phyloP scores from a whole-genome alignment of 2,888 invertebrate genomes.

The Kryphioiulus occultus region DNA sequence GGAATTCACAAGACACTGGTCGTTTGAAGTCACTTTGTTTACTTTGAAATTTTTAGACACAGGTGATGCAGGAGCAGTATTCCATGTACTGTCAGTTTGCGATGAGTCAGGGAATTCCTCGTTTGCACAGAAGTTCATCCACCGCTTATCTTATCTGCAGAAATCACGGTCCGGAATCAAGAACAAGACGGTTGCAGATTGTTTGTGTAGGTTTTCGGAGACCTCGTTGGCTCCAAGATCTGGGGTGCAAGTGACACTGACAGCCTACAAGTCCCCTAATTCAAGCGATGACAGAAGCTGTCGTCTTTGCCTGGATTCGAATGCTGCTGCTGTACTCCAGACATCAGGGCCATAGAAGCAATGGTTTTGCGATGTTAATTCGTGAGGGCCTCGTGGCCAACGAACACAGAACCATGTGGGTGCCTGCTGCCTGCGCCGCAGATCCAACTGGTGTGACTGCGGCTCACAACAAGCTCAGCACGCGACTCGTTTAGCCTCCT shows the following conservation, averaged over 20 bases:
- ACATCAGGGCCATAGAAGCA: background rate
- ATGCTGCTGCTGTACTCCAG: background rate
- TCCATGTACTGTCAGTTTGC: too few species aligned
- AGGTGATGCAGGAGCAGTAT: too few species aligned
- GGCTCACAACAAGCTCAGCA: background rate
- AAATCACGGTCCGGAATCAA: background rate
- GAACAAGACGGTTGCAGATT: background rate
- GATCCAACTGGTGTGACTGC: background rate
- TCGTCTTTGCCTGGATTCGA: background rate
- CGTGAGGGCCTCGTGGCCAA: background rate
- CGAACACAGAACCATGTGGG: background rate
- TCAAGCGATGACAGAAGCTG: background rate
- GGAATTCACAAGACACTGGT: too few species aligned
- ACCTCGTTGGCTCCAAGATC: background rate
- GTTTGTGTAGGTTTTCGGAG: too few species aligned
- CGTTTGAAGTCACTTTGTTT: too few species aligned
- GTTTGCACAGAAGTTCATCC: background rate
- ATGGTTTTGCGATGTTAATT: background rate
- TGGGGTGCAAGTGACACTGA: background rate
- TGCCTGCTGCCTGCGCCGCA: background rate
- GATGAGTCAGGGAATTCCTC: too few species aligned
- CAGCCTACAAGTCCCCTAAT: background rate
- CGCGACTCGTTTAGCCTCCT: constrained; percentile 44
- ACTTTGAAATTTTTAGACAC: too few species aligned
- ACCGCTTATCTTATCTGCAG: background rate